Evolutionary conservation across 2,113 vertebrate species (phyloP), one percentile per base, ranked within the genome.

Genomic region (Gavialis gangeticus): DNA sequence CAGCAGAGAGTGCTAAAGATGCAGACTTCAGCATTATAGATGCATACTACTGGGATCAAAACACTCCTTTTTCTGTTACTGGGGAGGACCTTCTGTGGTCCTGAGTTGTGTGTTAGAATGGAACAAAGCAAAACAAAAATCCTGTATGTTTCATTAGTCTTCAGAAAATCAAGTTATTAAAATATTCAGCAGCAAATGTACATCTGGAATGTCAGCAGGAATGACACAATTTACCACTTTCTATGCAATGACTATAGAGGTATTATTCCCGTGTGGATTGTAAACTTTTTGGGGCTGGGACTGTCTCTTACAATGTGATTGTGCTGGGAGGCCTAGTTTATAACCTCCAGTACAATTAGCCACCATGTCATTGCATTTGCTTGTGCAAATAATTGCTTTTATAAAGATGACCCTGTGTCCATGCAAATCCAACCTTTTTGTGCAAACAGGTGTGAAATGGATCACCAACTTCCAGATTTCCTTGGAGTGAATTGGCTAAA

Each of bases 1-100:
- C 96, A 97, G 96, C 82, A 91, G 84, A 95, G 75, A 73, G 91
- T 13, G 28, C 91, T 28, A 77, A 87, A 92, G 92, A 88, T n/a
- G 15, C 79, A 78, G 78, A 54, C 57, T 78, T 17, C 27, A 25
- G 60, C 62, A 87, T 87, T 81, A 84, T 88, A 92, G 81, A 82
- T 57, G 60, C 82, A 89, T 73, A 63, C 75, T 87, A 54, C 82
- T 79, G 75, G 64, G 59, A 92, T 91, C 84, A 30, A 64, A 57
- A 57, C 60, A 24, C 82, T 81, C 28, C 56, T 95, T 94, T 75
- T 64, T 76, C 28, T 91, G 56, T 57, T 97, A 90, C 62, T 67
- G 54, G 87, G 66, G 59, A 60, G 22, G 30, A 34, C 22, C 22
- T 37, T 37, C 77, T 79, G 57, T 69, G 30, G 67, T 37, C 3